Evolutionary conservation across 2,113 vertebrate genomes (phyloP), one percentile per base, ranked within the genome.

Genomic region (Pandion haliaetus): DNA sequence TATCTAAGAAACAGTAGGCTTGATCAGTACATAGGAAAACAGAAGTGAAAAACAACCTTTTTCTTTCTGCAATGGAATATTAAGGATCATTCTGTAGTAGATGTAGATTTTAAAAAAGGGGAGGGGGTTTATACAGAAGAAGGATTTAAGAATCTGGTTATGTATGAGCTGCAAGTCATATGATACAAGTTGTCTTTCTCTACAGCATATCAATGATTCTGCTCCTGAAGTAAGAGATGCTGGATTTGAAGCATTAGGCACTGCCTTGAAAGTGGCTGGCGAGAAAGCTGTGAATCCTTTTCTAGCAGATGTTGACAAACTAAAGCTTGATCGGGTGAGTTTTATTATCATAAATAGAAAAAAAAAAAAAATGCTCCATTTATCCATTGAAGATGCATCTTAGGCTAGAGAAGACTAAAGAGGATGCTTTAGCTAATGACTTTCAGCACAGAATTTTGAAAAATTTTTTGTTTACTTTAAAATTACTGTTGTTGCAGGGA

Each of bases 251-350:
- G 99, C 99, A 25, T 71, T 99, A 89, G 99, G 99, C 24, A 99
- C 99, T 15, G 99, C 99, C 88, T 98, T 99, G 98, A 99, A 99
- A 95, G 99, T 99, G 69, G 99, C 99, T 86, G 99, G 99, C 74
- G 99, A 99, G 97, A 99, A 99, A 97, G 99, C 99, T 28, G 99
- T 99, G 67, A 99, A 99, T 95, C 99, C 99, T 31, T 99, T 99
- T 95, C 97, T 99, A 77, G 65, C 98, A 69, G 99, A 99, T 95
- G 97, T 99, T 91, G 99, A 99, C 95, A 99, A 99, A 96, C 98
- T 99, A 67, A 99, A 99, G 95, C 98, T 99, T 80, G 99, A 99
- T 80, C 99, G 99, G 98, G 99, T 99, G 87, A 95, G 98, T 86
- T 86, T 87, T 81, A 13, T 70, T 29, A 23, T 26, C 5, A 4